Evolutionary conservation across 1,140 invertebrate species (phyloP).

Genomic region (Drosophila sp.): DNA sequence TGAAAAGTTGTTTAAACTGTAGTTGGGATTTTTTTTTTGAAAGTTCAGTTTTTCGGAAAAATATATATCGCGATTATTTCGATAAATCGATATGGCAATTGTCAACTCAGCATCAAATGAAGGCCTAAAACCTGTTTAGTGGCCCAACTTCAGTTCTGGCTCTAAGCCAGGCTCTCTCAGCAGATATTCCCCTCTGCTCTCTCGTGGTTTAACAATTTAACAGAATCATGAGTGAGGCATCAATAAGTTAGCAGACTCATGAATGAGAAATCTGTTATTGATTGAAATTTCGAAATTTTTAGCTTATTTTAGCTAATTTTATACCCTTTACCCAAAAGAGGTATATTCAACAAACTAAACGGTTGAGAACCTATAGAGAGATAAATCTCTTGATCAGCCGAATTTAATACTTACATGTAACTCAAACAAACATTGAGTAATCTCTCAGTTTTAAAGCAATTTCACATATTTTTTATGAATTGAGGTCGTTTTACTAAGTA

Average conservation of each 20-base stretch:
- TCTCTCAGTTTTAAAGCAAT: too few relatives aligned
- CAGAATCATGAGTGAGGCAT: neutral
- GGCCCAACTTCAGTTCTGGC: neutral
- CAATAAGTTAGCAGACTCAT: conserved; percentile 3
- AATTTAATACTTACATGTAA: too few relatives aligned
- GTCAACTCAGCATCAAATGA: neutral
- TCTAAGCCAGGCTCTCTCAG: neutral
- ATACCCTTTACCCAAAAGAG: neutral
- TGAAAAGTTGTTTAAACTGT: neutral
- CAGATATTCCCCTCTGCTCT: neutral
- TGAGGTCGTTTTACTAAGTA: too few relatives aligned
- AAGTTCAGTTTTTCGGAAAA: too few relatives aligned
- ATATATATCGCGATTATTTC: neutral
- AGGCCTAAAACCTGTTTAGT: neutral
- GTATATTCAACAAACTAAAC: neutral
- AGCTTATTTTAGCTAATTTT: neutral
- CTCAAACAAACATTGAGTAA: too few relatives aligned
- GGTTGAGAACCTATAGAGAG: too few relatives aligned
- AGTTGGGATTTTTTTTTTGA: neutral
- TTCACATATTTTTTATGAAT: too few relatives aligned
- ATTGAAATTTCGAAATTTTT: neutral
- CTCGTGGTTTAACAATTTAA: neutral
- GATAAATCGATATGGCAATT: neutral
- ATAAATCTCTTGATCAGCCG: too few relatives aligned
- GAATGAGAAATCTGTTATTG: neutral